A percentile compares a stretch with the other conserved stretches of the same genome.
Conservation (phyloP, 2,113 vertebrate species). For the Aldabrachelys gigantea region DNA sequence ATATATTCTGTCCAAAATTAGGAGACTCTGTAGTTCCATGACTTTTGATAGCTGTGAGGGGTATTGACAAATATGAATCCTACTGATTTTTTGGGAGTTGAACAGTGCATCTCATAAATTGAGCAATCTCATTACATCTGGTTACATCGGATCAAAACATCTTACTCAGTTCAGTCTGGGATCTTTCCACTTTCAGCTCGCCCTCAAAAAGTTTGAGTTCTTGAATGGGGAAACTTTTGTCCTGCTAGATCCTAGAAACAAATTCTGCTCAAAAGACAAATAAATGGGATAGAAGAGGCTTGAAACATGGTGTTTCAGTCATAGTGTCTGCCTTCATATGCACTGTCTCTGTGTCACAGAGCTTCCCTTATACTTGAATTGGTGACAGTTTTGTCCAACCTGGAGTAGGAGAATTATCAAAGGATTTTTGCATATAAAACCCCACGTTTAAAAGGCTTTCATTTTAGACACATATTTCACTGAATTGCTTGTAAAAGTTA, state of each 20-base stretch:
- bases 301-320: neutral
- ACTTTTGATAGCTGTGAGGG: neutral
- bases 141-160: too few species aligned
- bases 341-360: fast-evolving
- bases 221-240: neutral
- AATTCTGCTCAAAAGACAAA: neutral
- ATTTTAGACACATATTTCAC: neutral
- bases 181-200: neutral
- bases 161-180: neutral
- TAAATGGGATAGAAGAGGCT: neutral
- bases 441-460: neutral
- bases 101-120: neutral
- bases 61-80: fast-evolving
- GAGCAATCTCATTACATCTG: neutral
- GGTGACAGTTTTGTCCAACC: neutral
- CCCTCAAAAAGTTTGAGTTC: neutral
- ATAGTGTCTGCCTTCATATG: fast-evolving
- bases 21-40: neutral
- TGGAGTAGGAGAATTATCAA: neutral
- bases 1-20: neutral
- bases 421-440: neutral
- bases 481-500: neutral
- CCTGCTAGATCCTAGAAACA: neutral
- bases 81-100: neutral
- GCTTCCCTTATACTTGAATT: fast-evolving